Conservation (phyloP, 2,888 invertebrate genomes). For the Morpho deidamia region DNA sequence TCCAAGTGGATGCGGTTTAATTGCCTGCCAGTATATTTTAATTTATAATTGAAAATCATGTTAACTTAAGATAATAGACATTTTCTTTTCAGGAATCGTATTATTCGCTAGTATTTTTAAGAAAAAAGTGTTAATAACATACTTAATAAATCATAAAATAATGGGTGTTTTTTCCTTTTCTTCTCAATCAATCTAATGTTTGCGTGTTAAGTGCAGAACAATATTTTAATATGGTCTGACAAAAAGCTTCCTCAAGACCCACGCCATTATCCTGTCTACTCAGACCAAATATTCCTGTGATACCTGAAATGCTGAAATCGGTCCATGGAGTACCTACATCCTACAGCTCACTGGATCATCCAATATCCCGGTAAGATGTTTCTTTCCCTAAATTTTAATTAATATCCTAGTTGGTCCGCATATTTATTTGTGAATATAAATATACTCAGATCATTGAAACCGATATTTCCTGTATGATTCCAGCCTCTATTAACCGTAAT, state of each 20-base stretch:
- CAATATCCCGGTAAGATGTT: slow-evolving; percentile 74
- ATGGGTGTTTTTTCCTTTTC: slow-evolving; percentile 38
- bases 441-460: background rate
- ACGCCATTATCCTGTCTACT: slow-evolving; percentile 71
- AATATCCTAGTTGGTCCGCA: slow-evolving; percentile 57
- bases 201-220: slow-evolving; percentile 26
- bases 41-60: slow-evolving; percentile 67
- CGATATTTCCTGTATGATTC: slow-evolving; percentile 1
- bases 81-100: slow-evolving; percentile 68
- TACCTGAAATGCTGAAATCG: slow-evolving; percentile 63
- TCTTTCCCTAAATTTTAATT: slow-evolving; percentile 67
- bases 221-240: slow-evolving; percentile 22
- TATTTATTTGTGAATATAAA: slow-evolving; percentile 19
- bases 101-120: slow-evolving; percentile 74
- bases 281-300: slow-evolving; percentile 68
- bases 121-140: slow-evolving; percentile 69
- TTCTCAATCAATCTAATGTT: slow-evolving; percentile 19
- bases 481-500: background rate
- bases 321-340: slow-evolving; percentile 71
- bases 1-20: slow-evolving; percentile 47
- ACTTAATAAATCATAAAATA: slow-evolving; percentile 63
- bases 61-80: slow-evolving; percentile 61
- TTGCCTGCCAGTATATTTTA: slow-evolving; percentile 53
- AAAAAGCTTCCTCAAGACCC: slow-evolving; percentile 69
- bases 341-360: slow-evolving; percentile 73